Percentiles rank a stretch among this genome's conserved stretches.
phyloP scores from a whole-genome alignment of 2,797 vertebrate species.

The Coendou prehensilis region DNA sequence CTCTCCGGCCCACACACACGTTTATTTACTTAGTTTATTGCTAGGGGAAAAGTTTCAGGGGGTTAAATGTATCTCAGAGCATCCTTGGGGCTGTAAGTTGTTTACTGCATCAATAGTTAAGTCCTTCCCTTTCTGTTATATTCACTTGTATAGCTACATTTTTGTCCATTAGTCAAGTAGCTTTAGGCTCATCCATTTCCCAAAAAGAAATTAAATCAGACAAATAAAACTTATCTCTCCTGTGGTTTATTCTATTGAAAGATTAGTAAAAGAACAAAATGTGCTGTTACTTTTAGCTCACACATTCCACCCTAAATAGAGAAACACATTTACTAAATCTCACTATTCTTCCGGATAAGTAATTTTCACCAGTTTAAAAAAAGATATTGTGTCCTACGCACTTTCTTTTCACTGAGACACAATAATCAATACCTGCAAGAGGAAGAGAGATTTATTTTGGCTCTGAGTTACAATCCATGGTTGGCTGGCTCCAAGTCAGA shows the following conservation, averaged over 20 bases:
- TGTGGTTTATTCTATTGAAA: neutral
- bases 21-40: conserved; percentile 7
- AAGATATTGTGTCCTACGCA: neutral
- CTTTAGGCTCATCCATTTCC: neutral
- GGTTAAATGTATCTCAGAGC: neutral
- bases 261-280: neutral
- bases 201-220: conserved; percentile 27
- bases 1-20: too few relatives aligned
- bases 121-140: neutral
- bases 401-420: neutral
- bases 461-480: neutral
- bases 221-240: neutral
- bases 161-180: neutral
- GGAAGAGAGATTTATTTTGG: neutral
- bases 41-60: neutral
- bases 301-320: conserved; percentile 45
- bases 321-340: conserved; percentile 45
- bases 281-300: conserved; percentile 20
- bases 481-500: neutral
- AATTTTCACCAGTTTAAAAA: neutral
- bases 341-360: neutral
- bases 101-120: neutral
- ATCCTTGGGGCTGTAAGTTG: neutral
- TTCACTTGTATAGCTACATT: neutral
- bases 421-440: neutral